Evolutionary conservation across 2,888 invertebrate genomes (phyloP).

Genomic region (Thecophora atra): DNA sequence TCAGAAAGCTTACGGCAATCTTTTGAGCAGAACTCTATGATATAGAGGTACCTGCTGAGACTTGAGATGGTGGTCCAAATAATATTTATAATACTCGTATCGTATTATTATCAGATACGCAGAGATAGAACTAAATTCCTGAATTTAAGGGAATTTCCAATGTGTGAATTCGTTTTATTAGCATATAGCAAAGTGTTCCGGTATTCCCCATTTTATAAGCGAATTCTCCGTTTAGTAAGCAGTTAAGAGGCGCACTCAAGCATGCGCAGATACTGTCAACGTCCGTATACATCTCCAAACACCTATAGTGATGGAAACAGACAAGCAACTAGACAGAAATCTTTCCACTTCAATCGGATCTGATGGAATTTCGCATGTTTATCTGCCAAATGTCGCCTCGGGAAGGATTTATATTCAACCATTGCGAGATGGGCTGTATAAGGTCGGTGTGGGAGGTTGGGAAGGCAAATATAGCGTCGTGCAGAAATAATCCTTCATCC

Average conservation of each 20-base stretch:
- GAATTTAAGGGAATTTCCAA: too few relatives aligned
- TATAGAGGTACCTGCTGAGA: too few relatives aligned
- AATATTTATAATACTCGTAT: too few relatives aligned
- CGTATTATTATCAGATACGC: too few relatives aligned
- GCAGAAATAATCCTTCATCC: slow-evolving; percentile 30
- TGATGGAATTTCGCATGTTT: slow-evolving; percentile 13
- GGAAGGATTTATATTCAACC: slow-evolving; percentile 36
- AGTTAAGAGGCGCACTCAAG: not conserved
- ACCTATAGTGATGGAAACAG: not conserved
- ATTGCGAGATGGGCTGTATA: not conserved
- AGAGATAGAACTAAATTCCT: too few relatives aligned
- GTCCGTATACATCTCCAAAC: not conserved
- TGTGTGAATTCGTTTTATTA: too few relatives aligned
- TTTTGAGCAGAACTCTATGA: too few relatives aligned
- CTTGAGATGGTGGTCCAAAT: too few relatives aligned
- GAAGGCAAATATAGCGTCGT: slow-evolving; percentile 7
- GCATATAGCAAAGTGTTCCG: not conserved
- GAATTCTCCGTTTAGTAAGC: not conserved
- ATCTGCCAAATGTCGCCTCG: slow-evolving; percentile 59
- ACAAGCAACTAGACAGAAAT: slow-evolving; percentile 2
- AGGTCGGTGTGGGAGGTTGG: not conserved
- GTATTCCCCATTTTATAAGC: slow-evolving; percentile 2
- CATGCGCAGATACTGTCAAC: not conserved
- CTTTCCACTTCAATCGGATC: not conserved
- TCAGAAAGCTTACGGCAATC: too few relatives aligned